These are phyloP conservation scores for Hydrotaea cyrtoneurina DNA, from an alignment of 2,888 invertebrate genomes.

Conservation along the genomic window DNA sequence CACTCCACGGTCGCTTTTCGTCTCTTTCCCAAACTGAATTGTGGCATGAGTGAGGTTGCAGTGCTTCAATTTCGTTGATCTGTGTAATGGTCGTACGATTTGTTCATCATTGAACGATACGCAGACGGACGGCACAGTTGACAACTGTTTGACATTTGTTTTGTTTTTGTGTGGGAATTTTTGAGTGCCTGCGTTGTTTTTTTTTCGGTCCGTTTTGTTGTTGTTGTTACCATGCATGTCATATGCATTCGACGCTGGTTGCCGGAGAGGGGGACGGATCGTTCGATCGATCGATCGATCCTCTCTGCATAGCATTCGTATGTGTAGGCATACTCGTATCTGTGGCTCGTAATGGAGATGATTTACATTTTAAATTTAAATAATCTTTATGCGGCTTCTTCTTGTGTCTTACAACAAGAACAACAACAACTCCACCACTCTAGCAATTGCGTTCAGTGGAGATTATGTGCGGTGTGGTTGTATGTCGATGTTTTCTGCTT, in stretches of 20 bases:
- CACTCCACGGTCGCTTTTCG: constrained; percentile 1
- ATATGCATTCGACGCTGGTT: constrained; percentile 16
- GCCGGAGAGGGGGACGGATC: constrained; percentile 12
- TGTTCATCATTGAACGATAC: constrained; percentile 8
- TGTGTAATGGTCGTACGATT: not conserved
- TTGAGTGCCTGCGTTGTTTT: constrained; percentile 2
- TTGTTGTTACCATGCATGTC: constrained; percentile 61
- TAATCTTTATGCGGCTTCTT: constrained; percentile 61
- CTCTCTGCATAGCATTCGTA: constrained; percentile 6
- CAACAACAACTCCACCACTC: not conserved
- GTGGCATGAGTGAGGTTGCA: not conserved
- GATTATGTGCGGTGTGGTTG: constrained; percentile 11
- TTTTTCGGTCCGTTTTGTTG: constrained; percentile 45
- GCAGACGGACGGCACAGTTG: constrained; percentile 52
- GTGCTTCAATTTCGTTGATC: not conserved
- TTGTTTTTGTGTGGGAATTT: constrained; percentile 66
- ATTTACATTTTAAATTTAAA: constrained; percentile 54
- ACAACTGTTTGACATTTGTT: constrained; percentile 67
- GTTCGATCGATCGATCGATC: not conserved
- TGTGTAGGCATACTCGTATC: constrained; percentile 30
- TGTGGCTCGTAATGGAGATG: not conserved
- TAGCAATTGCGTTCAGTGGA: not conserved
- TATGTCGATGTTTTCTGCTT: not conserved
- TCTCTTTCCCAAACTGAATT: not conserved
- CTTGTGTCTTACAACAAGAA: not conserved